Evolutionary conservation across 1,140 invertebrate species (phyloP).

Genomic region (Popillia japonica): DNA sequence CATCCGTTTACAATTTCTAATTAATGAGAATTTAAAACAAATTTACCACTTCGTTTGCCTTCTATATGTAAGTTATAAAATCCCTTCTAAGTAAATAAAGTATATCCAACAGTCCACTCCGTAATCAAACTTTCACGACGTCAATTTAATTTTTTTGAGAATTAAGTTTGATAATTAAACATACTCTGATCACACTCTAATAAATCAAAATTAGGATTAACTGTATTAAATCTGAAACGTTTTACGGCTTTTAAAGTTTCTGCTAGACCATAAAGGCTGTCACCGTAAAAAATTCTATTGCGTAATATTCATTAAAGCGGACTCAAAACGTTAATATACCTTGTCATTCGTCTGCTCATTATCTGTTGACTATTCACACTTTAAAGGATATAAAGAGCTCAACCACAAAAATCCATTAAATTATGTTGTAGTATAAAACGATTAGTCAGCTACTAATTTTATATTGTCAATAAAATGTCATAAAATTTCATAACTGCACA

Average conservation of each 20-base stretch:
- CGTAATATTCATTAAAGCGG: not conserved
- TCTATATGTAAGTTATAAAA: not conserved
- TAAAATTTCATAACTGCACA: no score
- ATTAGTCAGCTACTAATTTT: not conserved
- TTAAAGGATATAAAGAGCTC: not conserved
- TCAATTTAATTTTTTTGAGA: not conserved
- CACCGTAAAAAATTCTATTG: not conserved
- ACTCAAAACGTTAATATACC: not conserved
- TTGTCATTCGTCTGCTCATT: not conserved
- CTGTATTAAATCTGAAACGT: not conserved
- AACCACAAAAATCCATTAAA: not conserved
- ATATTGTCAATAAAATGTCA: no score
- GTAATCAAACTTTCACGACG: not conserved
- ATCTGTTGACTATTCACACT: not conserved
- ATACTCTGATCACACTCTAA: not conserved
- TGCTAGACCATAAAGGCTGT: not conserved
- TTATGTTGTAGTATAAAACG: not conserved
- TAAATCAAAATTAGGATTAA: slow-evolving; percentile 4
- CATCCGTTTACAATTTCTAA: not conserved
- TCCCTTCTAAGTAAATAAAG: not conserved
- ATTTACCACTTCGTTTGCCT: not conserved
- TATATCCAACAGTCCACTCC: not conserved
- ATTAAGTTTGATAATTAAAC: slow-evolving; percentile 1
- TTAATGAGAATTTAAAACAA: not conserved
- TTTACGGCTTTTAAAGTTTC: slow-evolving; percentile 3